Evolutionary conservation across 2,797 vertebrate genomes (phyloP), one percentile per base, ranked within the genome.

Genomic region (Enteromius paludinosus): DNA sequence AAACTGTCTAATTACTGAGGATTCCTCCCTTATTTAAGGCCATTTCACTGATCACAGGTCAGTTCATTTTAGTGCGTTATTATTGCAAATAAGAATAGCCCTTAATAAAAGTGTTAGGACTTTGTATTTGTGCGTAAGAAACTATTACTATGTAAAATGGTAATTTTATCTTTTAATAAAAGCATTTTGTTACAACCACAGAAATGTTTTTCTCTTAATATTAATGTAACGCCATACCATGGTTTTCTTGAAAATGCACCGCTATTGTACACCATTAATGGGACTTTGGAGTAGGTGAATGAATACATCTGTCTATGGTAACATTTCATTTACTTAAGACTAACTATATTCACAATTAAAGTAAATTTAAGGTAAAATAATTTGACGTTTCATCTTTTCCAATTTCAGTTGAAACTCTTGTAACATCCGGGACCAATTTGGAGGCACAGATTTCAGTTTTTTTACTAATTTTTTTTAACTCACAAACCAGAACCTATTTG

Each of bases 41-140:
- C 20, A 52, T 82, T 75, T 30, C 25, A 66, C 80, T 82, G n/a
- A 56, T 23, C 54, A 56, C n/a, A 56, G 54, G n/a, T 56, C n/a
- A 25, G 54, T 59, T 59, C n/a, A 12, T 59, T 59, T 25, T 25
- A 59, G 54, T 25, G 23, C 12, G 12, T 25, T n/a, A 59, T 12
- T 59, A 59, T 12, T 59, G 17, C n/a, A 59, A 59, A 11, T 59
- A n/a, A 66, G 3, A 82, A 74, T 11, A 43, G 35, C 70, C 41
- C 43, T 74, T 54, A 23, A 54, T 18, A 28, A 15, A 15, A 52
- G 62, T 17, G 38, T 65, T 66, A 43, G 18, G 18, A 54, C 0
- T 43, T 62, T 74, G 47, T 56, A 41, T 45, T 56, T 18, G 59
- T 43, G 4, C 17, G 6, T 9, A n/a, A 9, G 17, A n/a, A 14